Conservation (phyloP, 2,113 vertebrate genomes). For the Chaetura pelagica region DNA sequence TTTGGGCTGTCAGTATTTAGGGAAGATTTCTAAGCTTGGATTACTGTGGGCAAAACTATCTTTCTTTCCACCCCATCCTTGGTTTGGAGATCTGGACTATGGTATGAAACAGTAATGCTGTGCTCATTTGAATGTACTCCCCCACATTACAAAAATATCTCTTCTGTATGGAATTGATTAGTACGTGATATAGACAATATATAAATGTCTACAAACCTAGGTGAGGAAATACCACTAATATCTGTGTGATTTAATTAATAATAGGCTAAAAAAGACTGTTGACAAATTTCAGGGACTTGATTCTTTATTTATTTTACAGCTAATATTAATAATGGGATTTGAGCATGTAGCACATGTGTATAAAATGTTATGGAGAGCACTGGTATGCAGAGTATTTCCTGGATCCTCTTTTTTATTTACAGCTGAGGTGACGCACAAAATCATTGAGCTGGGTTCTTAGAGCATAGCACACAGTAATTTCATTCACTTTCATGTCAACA, state of each 20-base stretch:
- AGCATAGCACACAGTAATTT: constrained; percentile 58
- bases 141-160: neutral
- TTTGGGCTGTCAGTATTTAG: neutral
- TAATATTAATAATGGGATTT: constrained; percentile 6
- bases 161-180: neutral
- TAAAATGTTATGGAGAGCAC: constrained; percentile 31
- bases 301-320: neutral
- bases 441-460: constrained; percentile 63
- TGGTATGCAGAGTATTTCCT: neutral
- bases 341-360: neutral
- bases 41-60: neutral
- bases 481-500: constrained; percentile 74
- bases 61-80: neutral
- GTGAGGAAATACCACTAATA: neutral
- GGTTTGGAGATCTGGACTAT: neutral
- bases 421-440: constrained; percentile 43
- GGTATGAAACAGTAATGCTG: neutral
- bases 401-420: constrained; percentile 51
- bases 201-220: neutral
- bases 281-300: neutral
- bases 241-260: neutral
- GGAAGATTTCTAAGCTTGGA: neutral
- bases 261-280: neutral
- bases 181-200: constrained; percentile 29
- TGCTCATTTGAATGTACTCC: neutral